Evolutionary conservation across 1,140 invertebrate genomes (phyloP).

Genomic region (Hyphantria cunea): DNA sequence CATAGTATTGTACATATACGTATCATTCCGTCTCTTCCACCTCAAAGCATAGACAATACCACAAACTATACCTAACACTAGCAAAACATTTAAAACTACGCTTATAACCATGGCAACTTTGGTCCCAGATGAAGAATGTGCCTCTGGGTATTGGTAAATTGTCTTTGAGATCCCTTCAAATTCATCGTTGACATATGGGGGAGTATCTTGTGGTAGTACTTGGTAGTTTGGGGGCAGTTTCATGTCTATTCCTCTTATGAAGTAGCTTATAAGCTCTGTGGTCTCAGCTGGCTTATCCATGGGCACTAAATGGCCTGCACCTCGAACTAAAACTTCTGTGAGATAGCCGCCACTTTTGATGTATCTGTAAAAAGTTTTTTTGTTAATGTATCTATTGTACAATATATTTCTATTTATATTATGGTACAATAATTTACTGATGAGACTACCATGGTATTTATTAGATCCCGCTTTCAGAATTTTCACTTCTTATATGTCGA

Average conservation of each 20-base stretch:
- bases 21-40: conserved; percentile 43
- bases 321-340: conserved; percentile 88
- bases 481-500: too few relatives aligned
- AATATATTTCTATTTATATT: conserved; percentile 2
- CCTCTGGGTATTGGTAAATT: conserved; percentile 6
- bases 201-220: conserved; percentile 18
- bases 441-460: too few relatives aligned
- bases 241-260: conserved; percentile 76
- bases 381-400: too few relatives aligned
- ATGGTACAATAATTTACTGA: too few relatives aligned
- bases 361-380: conserved; percentile 84
- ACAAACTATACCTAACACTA: conserved; percentile 39
- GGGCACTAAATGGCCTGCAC: conserved; percentile 92
- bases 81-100: conserved; percentile 47
- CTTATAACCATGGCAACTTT: conserved; percentile 48
- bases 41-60: conserved; percentile 37
- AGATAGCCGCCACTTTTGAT: conserved; percentile 87
- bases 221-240: conserved; percentile 34
- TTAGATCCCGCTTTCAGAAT: too few relatives aligned
- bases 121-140: background rate
- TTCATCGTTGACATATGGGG: conserved; percentile 38
- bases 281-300: conserved; percentile 89
- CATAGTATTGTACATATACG: conserved; percentile 36
- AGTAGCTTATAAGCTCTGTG: conserved; percentile 87
- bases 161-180: conserved; percentile 16